Percentiles rank a stretch among this genome's conserved stretches.
phyloP scores from a whole-genome alignment of 2,113 vertebrate species.

The Tragelaphus strepsiceros region DNA sequence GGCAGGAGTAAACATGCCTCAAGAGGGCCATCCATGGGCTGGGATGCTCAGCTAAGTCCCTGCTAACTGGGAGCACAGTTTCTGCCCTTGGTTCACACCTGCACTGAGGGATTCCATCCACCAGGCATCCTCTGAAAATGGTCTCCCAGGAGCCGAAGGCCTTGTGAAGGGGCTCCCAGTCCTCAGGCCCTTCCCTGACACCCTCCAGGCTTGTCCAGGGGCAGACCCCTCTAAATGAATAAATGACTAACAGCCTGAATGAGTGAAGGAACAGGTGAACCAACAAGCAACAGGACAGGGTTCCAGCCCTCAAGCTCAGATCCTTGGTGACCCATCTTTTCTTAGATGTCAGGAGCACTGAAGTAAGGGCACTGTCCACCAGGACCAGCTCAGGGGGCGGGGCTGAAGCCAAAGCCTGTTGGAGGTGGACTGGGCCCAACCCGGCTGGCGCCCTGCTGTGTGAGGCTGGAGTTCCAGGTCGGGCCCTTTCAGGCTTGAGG shows the following conservation, averaged over 20 bases:
- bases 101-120: too few species aligned
- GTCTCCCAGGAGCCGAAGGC: background rate
- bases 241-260: background rate
- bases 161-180: background rate
- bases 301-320: too few species aligned
- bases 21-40: background rate
- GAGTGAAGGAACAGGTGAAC: background rate
- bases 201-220: background rate
- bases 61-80: too few species aligned
- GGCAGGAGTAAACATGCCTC: background rate
- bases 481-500: slow-evolving; percentile 65
- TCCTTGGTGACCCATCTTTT: background rate
- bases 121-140: background rate
- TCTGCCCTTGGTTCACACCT: background rate
- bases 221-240: background rate
- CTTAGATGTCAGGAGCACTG: background rate
- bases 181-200: background rate
- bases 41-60: background rate
- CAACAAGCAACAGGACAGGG: background rate
- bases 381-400: background rate
- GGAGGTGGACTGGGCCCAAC: background rate
- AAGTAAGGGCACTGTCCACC: background rate
- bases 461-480: background rate
- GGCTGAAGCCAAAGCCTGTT: background rate
- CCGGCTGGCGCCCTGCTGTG: background rate